Evolutionary conservation across 2,797 vertebrate genomes (phyloP), one percentile per base, ranked within the genome.

Genomic region (Nyctalus aviator): DNA sequence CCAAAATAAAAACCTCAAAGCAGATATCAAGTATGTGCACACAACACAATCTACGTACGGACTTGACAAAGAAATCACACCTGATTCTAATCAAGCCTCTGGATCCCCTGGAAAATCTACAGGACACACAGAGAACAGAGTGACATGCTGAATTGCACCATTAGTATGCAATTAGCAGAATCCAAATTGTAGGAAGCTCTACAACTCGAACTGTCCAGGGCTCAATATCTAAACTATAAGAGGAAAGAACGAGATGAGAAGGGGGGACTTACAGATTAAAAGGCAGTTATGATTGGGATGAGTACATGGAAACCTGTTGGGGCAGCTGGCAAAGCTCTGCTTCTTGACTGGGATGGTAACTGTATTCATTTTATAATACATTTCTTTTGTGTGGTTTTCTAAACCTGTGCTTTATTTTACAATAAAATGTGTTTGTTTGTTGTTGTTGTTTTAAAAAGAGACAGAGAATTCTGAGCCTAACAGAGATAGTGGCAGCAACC

Each of bases 321-420:
- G 7, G 5, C 8, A 48, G 46, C 41, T 75, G 32, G 35, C 48
- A 81, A 87, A 85, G 17, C 69, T 85, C 81, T 59, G 12, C 48
- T 30, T 85, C 37, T 48, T 55, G 8, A 59, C 18, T 64, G 25
- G 9, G 27, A 37, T 41, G 21, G 20, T 57, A 69, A 79, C 8
- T 30, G 59, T 73, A 46, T 69, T 84, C 37, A 68, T 10, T 37
- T 88, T 75, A 76, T 71, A 89, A 89, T 50, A 88, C 32, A 93
- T 41, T 88, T 59, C 57, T 73, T 81, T 32, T 81, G 30, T 62
- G 23, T 81, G 41, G 30, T 71, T 71, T 71, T 90, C 59, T 66
- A n/a, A 50, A 92, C 64, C 13, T 64, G 37, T 84, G 48, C 55
- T 94, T 91, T 84, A 91, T 84, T 78, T 94, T 88, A 84, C 5